These are phyloP conservation scores for Tragelaphus scriptus DNA, from an alignment of 2,113 vertebrate genomes.

Conservation along the genomic window DNA sequence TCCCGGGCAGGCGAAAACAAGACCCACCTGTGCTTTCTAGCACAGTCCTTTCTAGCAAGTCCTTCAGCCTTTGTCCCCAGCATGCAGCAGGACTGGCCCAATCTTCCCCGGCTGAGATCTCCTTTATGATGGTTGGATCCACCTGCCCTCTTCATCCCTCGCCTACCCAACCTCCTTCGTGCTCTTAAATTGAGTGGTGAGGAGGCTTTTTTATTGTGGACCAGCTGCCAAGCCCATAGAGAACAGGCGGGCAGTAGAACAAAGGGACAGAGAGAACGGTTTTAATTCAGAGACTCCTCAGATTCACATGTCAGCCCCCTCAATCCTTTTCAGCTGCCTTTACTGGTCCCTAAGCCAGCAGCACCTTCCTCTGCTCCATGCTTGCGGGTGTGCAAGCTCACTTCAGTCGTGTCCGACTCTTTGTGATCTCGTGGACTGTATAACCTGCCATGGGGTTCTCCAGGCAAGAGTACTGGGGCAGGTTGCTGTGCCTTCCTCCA, in stretches of 20 bases:
- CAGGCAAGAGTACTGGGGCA: neutral
- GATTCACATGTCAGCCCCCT: neutral
- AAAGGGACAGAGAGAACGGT: neutral
- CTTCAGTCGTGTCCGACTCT: neutral
- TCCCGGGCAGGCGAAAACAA: neutral
- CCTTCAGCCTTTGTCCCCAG: neutral
- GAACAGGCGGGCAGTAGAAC: neutral
- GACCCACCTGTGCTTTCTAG: neutral
- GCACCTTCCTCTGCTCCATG: neutral
- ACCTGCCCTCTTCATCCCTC: neutral
- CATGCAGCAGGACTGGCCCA: neutral
- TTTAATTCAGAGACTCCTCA: neutral
- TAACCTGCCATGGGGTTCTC: neutral
- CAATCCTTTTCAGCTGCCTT: neutral
- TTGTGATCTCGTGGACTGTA: neutral
- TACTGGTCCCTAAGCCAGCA: neutral
- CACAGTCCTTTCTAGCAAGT: neutral
- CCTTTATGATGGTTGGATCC: neutral
- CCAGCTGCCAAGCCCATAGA: neutral
- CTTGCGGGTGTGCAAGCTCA: accelerated
- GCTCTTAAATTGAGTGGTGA: neutral
- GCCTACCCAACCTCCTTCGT: neutral
- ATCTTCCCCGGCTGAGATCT: neutral
- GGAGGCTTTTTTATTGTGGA: neutral
- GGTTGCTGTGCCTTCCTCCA: neutral